A percentile compares a stretch with the other conserved stretches of the same genome.
Evolutionary conservation across 92 coral and sea anemone genomes (phyloP).

Genomic region (Palythoa grandis): DNA sequence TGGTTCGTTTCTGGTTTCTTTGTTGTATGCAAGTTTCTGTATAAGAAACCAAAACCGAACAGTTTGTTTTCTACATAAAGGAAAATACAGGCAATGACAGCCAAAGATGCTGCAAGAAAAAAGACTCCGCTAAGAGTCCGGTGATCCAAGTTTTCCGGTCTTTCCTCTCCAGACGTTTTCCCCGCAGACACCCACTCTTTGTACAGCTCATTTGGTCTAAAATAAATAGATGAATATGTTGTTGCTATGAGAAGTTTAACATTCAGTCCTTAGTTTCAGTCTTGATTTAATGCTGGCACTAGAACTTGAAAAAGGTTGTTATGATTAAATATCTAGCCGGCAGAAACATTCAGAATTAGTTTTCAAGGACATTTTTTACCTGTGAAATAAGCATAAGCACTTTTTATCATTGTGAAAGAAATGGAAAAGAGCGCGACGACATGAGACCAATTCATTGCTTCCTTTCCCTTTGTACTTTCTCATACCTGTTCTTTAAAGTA

Average conservation of each 20-base stretch:
- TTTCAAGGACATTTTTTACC: no score
- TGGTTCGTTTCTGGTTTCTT: slow-evolving; percentile 46
- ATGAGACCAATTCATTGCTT: no score
- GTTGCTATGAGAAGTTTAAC: not conserved
- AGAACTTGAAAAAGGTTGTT: no score
- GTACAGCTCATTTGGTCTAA: slow-evolving; percentile 85
- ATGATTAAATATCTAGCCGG: no score
- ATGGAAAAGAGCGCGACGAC: no score
- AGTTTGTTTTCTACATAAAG: slow-evolving; percentile 77
- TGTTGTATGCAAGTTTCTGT: slow-evolving; percentile 51
- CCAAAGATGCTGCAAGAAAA: slow-evolving; percentile 76
- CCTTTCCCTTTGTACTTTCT: no score
- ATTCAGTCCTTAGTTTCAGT: not conserved
- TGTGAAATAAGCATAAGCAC: no score
- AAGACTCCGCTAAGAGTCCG: slow-evolving; percentile 82
- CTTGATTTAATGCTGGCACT: not conserved
- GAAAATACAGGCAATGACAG: slow-evolving; percentile 63
- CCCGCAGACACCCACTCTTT: slow-evolving; percentile 92
- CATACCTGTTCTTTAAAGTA: no score
- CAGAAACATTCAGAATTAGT: no score
- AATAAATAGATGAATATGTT: no score
- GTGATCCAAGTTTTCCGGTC: slow-evolving; percentile 61
- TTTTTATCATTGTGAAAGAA: no score
- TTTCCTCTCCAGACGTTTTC: slow-evolving; percentile 62
- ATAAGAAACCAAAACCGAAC: slow-evolving; percentile 75